These are phyloP conservation scores for Aricia agestis DNA, from an alignment of 1,140 invertebrate species.

Conservation along the genomic window DNA sequence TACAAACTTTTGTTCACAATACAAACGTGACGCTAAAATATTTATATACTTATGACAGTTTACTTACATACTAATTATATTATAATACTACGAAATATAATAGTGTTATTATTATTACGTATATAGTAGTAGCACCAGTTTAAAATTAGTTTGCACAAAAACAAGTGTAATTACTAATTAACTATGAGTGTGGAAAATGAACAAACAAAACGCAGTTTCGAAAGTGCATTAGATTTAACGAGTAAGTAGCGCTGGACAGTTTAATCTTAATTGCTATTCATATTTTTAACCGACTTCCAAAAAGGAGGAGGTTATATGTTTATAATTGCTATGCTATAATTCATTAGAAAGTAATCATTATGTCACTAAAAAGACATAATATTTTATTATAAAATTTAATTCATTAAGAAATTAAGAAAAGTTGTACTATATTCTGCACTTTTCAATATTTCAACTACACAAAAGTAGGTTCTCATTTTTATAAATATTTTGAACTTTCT, in stretches of 20 bases:
- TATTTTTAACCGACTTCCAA: too few species aligned
- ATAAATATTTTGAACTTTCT: too few species aligned
- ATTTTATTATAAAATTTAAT: too few species aligned
- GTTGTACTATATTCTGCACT: too few species aligned
- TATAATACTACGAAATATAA: background rate
- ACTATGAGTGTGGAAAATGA: background rate
- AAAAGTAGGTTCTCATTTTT: too few species aligned
- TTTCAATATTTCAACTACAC: too few species aligned
- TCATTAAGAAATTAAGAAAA: too few species aligned
- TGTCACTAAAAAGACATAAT: too few species aligned
- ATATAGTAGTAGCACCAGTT: background rate
- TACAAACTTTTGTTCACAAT: background rate
- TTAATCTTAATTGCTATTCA: background rate
- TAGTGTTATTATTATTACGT: background rate
- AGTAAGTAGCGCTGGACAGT: background rate
- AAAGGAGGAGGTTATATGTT: too few species aligned
- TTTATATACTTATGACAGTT: background rate
- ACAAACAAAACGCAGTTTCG: constrained; percentile 2
- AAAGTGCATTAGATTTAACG: background rate
- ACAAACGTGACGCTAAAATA: background rate
- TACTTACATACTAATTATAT: background rate
- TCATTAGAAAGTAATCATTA: too few species aligned
- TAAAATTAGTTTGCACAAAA: background rate
- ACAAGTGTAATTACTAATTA: background rate
- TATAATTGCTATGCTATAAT: too few species aligned